phyloP scores from a whole-genome alignment of 1,140 invertebrate genomes.

The Zaprionus vittiger region DNA sequence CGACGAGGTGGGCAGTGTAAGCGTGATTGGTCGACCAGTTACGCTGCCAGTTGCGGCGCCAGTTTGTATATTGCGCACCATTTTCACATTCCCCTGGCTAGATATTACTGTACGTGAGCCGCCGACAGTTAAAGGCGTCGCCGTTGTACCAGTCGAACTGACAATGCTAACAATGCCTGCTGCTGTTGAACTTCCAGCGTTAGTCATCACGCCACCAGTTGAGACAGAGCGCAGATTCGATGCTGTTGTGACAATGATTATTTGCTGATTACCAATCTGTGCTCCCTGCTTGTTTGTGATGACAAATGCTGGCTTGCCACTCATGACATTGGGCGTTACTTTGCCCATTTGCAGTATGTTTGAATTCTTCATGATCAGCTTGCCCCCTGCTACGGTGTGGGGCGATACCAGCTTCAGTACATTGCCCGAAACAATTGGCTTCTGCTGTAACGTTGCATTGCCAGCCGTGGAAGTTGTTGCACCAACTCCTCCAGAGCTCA shows the following conservation, averaged over 20 bases:
- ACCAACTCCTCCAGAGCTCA: slow-evolving; percentile 10
- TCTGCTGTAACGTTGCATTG: slow-evolving; percentile 57
- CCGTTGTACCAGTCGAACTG: slow-evolving; percentile 60
- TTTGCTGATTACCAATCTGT: slow-evolving; percentile 86
- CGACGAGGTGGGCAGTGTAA: slow-evolving; percentile 87
- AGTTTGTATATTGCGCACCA: slow-evolving; percentile 86
- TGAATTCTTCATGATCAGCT: slow-evolving; percentile 88
- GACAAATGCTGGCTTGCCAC: slow-evolving; percentile 82
- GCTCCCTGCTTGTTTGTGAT: slow-evolving; percentile 84
- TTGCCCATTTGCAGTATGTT: slow-evolving; percentile 88
- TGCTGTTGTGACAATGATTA: slow-evolving; percentile 90
- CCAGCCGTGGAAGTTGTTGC: slow-evolving; percentile 70
- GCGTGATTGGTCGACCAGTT: slow-evolving; percentile 88
- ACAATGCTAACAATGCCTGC: slow-evolving; percentile 78
- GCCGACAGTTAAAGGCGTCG: slow-evolving; percentile 61
- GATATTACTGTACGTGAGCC: slow-evolving; percentile 83
- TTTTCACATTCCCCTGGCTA: slow-evolving; percentile 86
- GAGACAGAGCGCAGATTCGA: slow-evolving; percentile 86
- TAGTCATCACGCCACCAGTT: slow-evolving; percentile 84
- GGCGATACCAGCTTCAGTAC: slow-evolving; percentile 78
- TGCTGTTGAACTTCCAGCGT: slow-evolving; percentile 86
- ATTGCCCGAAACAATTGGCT: slow-evolving; percentile 74
- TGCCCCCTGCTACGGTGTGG: slow-evolving; percentile 84
- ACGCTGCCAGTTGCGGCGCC: slow-evolving; percentile 44
- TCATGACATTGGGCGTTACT: slow-evolving; percentile 84